Evolutionary conservation across 1,140 invertebrate species (phyloP).

Genomic region (Lasioglossum baleicum): DNA sequence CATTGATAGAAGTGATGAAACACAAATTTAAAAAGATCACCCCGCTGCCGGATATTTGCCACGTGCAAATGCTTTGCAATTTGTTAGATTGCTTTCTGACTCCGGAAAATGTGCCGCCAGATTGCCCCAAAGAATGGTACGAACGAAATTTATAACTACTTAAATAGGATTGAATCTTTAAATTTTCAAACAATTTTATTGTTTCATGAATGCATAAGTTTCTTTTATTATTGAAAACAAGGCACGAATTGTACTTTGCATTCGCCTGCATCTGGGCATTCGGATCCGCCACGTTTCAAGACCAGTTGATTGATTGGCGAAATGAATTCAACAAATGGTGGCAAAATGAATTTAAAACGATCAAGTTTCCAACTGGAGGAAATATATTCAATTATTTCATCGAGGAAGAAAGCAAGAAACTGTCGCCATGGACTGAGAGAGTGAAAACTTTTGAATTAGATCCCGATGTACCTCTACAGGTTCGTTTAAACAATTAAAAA

Average conservation of each 20-base stretch:
- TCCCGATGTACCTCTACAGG: conserved; percentile 92
- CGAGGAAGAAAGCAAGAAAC: conserved; percentile 88
- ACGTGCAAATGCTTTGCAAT: conserved; percentile 94
- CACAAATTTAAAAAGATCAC: conserved; percentile 94
- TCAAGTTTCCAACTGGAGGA: conserved; percentile 91
- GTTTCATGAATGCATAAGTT: not conserved
- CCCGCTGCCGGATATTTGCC: conserved; percentile 93
- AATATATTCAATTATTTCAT: conserved; percentile 96
- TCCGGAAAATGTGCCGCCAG: conserved; percentile 88
- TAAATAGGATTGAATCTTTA: no score
- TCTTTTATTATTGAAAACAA: conserved; percentile 38
- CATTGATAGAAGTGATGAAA: conserved; percentile 88
- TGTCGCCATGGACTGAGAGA: conserved; percentile 79
- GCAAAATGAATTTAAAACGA: conserved; percentile 92
- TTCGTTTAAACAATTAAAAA: conserved; percentile 67
- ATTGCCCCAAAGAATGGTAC: conserved; percentile 93
- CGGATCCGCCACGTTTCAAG: conserved; percentile 93
- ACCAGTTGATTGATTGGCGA: conserved; percentile 92
- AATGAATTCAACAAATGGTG: conserved; percentile 97
- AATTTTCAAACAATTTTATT: not conserved
- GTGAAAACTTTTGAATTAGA: conserved; percentile 90
- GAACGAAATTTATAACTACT: not conserved
- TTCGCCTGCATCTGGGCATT: conserved; percentile 96
- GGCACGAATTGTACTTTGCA: conserved; percentile 96
- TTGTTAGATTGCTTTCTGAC: conserved; percentile 93